Conservation (phyloP, 2,113 vertebrate species). For the Rhegmatorhina hoffmannsi region DNA sequence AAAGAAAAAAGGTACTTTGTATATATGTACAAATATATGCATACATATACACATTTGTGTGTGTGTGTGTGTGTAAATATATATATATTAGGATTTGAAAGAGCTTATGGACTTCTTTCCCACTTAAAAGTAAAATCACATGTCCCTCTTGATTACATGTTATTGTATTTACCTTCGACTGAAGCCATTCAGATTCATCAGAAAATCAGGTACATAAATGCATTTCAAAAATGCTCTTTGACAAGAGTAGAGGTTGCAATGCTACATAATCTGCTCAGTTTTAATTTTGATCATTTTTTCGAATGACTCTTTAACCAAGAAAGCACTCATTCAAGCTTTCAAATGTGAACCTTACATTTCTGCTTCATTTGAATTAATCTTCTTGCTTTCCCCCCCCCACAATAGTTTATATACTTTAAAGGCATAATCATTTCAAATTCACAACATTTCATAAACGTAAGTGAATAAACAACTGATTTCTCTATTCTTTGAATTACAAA, state of each 20-base stretch:
- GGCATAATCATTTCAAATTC: neutral
- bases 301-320: neutral
- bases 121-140: neutral
- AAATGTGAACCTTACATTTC: neutral
- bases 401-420: neutral
- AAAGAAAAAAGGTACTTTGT: neutral
- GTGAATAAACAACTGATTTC: neutral
- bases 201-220: neutral
- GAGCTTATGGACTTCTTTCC: neutral
- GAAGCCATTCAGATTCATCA: neutral
- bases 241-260: neutral
- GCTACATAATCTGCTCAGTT: neutral
- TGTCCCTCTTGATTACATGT: neutral
- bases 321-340: neutral
- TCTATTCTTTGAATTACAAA: neutral
- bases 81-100: neutral
- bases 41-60: neutral
- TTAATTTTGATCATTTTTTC: neutral
- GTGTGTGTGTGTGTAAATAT: rapidly evolving
- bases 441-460: neutral
- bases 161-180: neutral
- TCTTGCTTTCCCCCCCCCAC: neutral
- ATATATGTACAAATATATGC: neutral
- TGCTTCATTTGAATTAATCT: neutral
- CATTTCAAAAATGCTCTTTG: neutral